Percentiles rank a stretch among this genome's conserved stretches.
Evolutionary conservation across 2,113 vertebrate species (phyloP).

Genomic region (Egretta garzetta): DNA sequence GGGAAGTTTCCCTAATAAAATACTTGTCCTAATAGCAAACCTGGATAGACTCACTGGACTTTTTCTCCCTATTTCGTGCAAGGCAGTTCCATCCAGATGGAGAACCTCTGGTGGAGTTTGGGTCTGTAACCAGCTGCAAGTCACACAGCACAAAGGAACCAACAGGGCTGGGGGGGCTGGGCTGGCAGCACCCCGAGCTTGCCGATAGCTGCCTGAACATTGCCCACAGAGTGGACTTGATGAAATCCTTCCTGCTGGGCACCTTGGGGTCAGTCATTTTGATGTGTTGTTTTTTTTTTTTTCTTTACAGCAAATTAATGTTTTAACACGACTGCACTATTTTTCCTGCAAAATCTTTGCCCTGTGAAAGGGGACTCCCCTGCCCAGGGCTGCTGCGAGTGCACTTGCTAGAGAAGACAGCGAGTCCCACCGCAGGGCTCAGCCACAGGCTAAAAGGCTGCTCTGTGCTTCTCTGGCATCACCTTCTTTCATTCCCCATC

Average conservation of each 20-base stretch:
- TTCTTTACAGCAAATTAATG: neutral
- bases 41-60: rapidly evolving
- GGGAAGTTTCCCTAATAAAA: neutral
- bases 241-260: neutral
- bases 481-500: neutral
- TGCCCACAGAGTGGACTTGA: neutral
- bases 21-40: neutral
- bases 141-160: neutral
- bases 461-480: neutral
- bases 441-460: neutral
- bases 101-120: neutral
- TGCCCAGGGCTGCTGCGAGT: neutral
- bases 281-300: neutral
- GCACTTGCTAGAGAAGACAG: neutral
- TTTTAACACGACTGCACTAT: neutral
- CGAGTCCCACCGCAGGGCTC: neutral
- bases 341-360: neutral
- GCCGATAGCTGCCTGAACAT: rapidly evolving
- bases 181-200: neutral
- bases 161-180: neutral
- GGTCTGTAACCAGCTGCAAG: neutral
- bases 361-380: neutral
- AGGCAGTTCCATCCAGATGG: neutral
- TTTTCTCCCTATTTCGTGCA: neutral
- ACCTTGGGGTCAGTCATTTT: neutral